These are phyloP conservation scores for Tolypeutes matacus DNA, from an alignment of 2,797 vertebrate genomes.

Conservation along the genomic window DNA sequence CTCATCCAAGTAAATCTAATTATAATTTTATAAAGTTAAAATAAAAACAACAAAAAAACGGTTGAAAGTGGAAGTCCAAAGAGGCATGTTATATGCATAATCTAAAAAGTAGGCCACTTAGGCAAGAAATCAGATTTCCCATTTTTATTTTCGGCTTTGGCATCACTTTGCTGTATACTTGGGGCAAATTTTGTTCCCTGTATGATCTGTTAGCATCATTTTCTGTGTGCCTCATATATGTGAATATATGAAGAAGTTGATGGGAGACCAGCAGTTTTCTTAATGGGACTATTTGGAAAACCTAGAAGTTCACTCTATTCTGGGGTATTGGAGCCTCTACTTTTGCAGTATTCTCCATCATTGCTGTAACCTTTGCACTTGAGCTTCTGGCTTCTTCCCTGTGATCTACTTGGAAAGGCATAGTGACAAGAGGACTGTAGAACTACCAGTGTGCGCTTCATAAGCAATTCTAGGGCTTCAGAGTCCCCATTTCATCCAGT, in stretches of 20 bases:
- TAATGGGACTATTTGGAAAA: slow-evolving; percentile 34
- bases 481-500: background rate
- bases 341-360: background rate
- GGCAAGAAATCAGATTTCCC: slow-evolving; percentile 42
- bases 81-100: background rate
- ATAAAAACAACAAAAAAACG: slow-evolving; percentile 28
- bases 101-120: slow-evolving; percentile 40
- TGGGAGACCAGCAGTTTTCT: slow-evolving; percentile 17
- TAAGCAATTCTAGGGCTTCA: background rate
- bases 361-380: background rate
- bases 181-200: slow-evolving; percentile 23
- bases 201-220: background rate
- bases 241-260: background rate
- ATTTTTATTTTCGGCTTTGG: slow-evolving; percentile 61
- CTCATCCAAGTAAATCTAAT: slow-evolving; percentile 9
- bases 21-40: slow-evolving; percentile 51
- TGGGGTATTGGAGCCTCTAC: background rate
- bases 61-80: background rate
- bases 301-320: background rate
- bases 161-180: background rate
- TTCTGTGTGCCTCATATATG: background rate
- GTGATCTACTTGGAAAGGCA: background rate
- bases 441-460: background rate
- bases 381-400: background rate
- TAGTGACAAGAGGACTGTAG: background rate